phyloP scores from a whole-genome alignment of 2,113 vertebrate species.

The Xenopus laevis region DNA sequence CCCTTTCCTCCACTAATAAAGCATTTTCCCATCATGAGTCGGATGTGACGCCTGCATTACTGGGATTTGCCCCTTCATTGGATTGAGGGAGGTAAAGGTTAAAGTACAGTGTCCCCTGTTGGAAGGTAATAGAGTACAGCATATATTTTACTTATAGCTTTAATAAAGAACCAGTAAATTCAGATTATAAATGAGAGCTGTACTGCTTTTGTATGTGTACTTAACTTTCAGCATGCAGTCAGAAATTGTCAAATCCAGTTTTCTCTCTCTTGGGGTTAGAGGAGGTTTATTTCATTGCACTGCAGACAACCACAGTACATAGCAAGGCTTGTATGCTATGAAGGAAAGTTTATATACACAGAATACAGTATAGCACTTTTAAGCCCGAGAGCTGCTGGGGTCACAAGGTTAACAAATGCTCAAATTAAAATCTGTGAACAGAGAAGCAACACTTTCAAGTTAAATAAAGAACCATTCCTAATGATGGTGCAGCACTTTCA shows the following conservation, averaged over 20 bases:
- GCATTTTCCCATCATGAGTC: too few relatives aligned
- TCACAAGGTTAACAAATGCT: conserved; percentile 52
- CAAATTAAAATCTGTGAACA: conserved; percentile 51
- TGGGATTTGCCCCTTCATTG: too few relatives aligned
- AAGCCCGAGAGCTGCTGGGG: conserved; percentile 26
- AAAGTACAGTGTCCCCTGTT: too few relatives aligned
- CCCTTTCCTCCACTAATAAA: too few relatives aligned
- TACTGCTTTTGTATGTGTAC: neutral
- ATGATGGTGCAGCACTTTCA: conserved; percentile 47
- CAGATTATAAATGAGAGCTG: too few relatives aligned
- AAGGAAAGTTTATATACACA: conserved; percentile 1
- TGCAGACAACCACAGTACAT: conserved; percentile 4
- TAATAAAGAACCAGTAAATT: too few relatives aligned
- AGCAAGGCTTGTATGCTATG: neutral
- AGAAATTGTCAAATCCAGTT: conserved; percentile 1
- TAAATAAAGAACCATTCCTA: conserved; percentile 46
- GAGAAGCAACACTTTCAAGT: conserved; percentile 37
- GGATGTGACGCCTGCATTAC: too few relatives aligned
- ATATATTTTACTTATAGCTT: too few relatives aligned
- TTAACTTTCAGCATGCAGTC: neutral
- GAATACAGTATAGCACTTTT: conserved; percentile 38
- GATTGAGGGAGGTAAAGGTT: too few relatives aligned
- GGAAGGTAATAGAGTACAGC: too few relatives aligned
- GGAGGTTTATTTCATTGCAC: conserved; percentile 1
- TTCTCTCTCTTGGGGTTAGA: neutral